Conservation (phyloP, 1,140 invertebrate species). For the Drosophila kikkawai region DNA sequence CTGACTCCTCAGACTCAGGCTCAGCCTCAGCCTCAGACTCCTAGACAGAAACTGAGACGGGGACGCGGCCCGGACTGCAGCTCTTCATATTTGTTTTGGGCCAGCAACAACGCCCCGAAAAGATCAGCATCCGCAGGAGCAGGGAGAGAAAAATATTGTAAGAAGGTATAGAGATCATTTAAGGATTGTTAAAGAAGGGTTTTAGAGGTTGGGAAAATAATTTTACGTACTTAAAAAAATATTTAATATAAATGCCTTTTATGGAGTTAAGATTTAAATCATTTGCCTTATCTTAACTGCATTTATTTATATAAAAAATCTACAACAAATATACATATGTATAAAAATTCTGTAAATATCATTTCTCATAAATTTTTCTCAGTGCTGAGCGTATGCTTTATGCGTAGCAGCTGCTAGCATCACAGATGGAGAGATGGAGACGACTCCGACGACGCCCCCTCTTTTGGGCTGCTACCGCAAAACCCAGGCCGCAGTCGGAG, state of each 20-base stretch:
- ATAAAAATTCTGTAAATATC: background rate
- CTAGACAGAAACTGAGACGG: constrained; percentile 24
- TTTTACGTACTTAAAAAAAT: background rate
- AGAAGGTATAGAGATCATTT: too few species aligned
- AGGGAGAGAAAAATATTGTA: constrained; percentile 25
- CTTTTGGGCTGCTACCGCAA: constrained; percentile 71
- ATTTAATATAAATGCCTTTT: background rate
- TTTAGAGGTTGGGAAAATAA: background rate
- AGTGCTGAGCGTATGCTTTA: constrained; percentile 65
- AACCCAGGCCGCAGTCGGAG: constrained; percentile 21
- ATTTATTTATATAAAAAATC: background rate
- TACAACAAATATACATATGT: background rate
- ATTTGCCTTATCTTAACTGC: background rate
- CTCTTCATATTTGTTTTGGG: constrained; percentile 72
- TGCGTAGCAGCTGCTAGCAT: constrained; percentile 76
- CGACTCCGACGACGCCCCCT: constrained; percentile 73
- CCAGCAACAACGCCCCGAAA: constrained; percentile 58
- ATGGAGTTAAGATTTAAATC: background rate
- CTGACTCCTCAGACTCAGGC: constrained; percentile 38
- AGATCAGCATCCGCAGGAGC: constrained; percentile 51
- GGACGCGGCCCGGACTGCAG: constrained; percentile 32
- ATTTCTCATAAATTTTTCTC: constrained; percentile 1
- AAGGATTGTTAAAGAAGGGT: background rate
- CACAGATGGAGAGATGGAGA: constrained; percentile 63
- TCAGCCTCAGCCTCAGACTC: constrained; percentile 6